Evolutionary conservation across 2,888 invertebrate genomes (phyloP).

Genomic region (Chorisops tibialis): DNA sequence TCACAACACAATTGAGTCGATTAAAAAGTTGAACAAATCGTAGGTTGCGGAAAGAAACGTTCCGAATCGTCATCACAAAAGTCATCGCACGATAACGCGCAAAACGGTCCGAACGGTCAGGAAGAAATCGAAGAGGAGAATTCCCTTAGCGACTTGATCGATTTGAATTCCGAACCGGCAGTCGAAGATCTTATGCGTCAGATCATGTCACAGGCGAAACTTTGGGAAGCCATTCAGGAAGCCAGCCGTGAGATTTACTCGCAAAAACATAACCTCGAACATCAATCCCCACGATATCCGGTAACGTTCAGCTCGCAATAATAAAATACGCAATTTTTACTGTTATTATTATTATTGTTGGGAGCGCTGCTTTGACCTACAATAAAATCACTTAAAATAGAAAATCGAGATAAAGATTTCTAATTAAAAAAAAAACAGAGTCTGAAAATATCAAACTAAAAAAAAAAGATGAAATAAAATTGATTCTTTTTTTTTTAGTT

Average conservation of each 20-base stretch:
- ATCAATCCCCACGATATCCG: conserved; percentile 20
- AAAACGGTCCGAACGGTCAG: conserved; percentile 25
- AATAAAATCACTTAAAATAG: too few species aligned
- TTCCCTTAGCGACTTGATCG: conserved; percentile 62
- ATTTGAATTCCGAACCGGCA: conserved; percentile 66
- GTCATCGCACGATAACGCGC: too few species aligned
- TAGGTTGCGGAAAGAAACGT: conserved; percentile 73
- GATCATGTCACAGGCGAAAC: conserved; percentile 73
- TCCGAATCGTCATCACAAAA: conserved; percentile 44
- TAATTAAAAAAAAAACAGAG: too few species aligned
- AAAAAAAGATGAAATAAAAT: too few species aligned
- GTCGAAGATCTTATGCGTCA: conserved; percentile 73
- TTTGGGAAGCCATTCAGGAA: conserved; percentile 77
- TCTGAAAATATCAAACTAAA: too few species aligned
- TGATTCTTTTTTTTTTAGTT: too few species aligned
- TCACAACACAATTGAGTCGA: background rate
- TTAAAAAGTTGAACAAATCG: too few species aligned
- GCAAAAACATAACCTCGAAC: conserved; percentile 52
- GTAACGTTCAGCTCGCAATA: conserved; percentile 29
- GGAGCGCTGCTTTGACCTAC: too few species aligned
- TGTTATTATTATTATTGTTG: too few species aligned
- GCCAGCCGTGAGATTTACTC: conserved; percentile 68
- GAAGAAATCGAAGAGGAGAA: conserved; percentile 55
- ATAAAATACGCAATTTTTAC: background rate
- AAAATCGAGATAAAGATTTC: too few species aligned